Percentiles rank a stretch among this genome's conserved stretches.
Conservation (phyloP, 2,113 vertebrate species). For the Orycteropus afer region DNA sequence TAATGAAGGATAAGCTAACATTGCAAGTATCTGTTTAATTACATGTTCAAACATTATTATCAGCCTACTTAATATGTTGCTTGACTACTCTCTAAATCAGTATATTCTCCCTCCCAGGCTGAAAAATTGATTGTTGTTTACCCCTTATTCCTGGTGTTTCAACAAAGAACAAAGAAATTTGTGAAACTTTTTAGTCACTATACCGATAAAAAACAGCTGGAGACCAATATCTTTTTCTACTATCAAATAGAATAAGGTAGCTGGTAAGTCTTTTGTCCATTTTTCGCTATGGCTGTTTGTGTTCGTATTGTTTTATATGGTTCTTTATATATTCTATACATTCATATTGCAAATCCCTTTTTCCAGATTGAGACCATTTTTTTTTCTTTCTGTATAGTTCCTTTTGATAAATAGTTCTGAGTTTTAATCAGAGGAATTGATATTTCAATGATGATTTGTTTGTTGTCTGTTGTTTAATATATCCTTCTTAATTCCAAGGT, state of each 20-base stretch:
- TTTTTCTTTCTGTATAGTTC: background rate
- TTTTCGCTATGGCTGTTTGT: slow-evolving; percentile 3
- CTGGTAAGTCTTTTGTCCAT: background rate
- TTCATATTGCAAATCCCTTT: background rate
- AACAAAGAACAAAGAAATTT: slow-evolving; percentile 16
- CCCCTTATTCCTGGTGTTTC: background rate
- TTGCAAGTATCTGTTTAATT: slow-evolving; percentile 62
- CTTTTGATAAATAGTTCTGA: background rate
- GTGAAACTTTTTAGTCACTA: background rate
- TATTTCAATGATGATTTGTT: background rate
- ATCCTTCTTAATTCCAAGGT: background rate
- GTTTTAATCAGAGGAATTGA: slow-evolving; percentile 5
- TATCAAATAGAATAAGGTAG: background rate
- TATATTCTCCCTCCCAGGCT: background rate
- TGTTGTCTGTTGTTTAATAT: background rate
- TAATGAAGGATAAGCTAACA: slow-evolving; percentile 62
- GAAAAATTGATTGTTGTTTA: background rate
- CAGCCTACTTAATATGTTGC: slow-evolving; percentile 60
- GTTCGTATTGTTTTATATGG: background rate
- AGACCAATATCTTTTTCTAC: slow-evolving; percentile 20
- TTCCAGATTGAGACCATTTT: slow-evolving; percentile 1
- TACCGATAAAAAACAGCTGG: background rate
- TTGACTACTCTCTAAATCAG: slow-evolving; percentile 27
- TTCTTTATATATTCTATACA: background rate
- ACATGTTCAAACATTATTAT: slow-evolving; percentile 68